Conservation (phyloP, 2,113 vertebrate species). For the Cryptomyrus ogoouensis region DNA sequence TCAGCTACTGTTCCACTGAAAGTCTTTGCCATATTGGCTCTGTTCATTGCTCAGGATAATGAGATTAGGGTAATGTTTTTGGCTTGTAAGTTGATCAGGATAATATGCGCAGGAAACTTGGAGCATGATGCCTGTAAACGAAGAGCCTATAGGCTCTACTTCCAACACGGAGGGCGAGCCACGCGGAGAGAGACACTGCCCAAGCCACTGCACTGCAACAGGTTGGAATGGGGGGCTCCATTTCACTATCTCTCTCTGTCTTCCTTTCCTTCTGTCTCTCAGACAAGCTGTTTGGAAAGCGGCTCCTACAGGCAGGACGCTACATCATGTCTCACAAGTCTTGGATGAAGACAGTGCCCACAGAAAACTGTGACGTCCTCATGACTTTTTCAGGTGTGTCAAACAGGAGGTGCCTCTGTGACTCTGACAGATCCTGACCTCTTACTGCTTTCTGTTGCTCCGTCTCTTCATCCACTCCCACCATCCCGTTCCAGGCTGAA, state of each 20-base stretch:
- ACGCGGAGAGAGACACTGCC: background rate
- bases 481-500: background rate
- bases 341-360: constrained; percentile 98
- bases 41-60: background rate
- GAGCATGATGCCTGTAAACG: background rate
- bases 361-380: constrained; percentile 93
- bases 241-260: constrained; percentile 20
- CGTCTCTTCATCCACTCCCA: background rate
- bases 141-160: background rate
- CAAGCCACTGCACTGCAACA: constrained; percentile 19
- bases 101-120: background rate
- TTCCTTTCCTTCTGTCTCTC: constrained; percentile 34
- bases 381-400: constrained; percentile 88
- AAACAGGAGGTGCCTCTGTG: background rate
- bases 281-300: constrained; percentile 96
- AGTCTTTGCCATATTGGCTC: background rate
- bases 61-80: background rate
- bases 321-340: constrained; percentile 97
- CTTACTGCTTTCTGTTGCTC: background rate
- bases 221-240: constrained; percentile 45
- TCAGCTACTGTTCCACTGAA: background rate
- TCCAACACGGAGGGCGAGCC: background rate
- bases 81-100: background rate
- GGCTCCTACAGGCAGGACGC: constrained; percentile 86
- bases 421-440: background rate